Base-by-base conservation (phyloP, 1,140 invertebrate genomes). In the Penaeus chinensis region DNA sequence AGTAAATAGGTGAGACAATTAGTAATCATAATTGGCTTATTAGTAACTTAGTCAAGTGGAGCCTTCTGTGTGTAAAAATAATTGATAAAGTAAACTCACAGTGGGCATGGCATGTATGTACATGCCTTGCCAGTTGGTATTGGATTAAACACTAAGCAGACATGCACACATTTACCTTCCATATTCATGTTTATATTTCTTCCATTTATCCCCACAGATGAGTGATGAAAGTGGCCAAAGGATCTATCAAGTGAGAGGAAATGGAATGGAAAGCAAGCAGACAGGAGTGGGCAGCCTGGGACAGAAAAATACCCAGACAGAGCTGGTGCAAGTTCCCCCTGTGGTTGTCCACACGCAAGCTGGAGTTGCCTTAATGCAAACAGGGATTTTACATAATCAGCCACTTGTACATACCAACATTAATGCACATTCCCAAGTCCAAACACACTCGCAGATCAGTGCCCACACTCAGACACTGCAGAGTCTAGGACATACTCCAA, bases 371-470 rank as follows among this genome's bases (percentile, higher is more conserved):
- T 63, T 82, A n/a, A 79, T 78, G 61, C 62, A 85, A 2, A 32
- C 77, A 65, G 61, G 74, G 47, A 42, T 78, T 60, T 37, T 79
- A 42, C 76, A 78, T 37, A 47, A 74, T 22, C n/a, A 85, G 69
- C 18, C 84, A 24, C 74, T 85, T 37, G 37, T 78, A 54, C 84
- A 77, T 61, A 62, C 74, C 13, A 22, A 65, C 22, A 24, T 76
- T 61, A 47, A 85, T 20, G 84, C 76, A 65, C 82, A 84, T n/a
- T 84, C 82, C 16, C 82, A 84, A 84, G 82, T 76, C 24, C 82
- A 84, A 20, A 61, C 66, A 61, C 47, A 74, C 24, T n/a, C 77
- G 54, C 32, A 79, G n/a, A 79, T 60, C 42, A n/a, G 54, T n/a
- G 42, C 82, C 71, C 82, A 84, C n/a, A 27, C 19, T 37, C 82